phyloP scores from a whole-genome alignment of 2,113 vertebrate species.

The Noturus placidus region DNA sequence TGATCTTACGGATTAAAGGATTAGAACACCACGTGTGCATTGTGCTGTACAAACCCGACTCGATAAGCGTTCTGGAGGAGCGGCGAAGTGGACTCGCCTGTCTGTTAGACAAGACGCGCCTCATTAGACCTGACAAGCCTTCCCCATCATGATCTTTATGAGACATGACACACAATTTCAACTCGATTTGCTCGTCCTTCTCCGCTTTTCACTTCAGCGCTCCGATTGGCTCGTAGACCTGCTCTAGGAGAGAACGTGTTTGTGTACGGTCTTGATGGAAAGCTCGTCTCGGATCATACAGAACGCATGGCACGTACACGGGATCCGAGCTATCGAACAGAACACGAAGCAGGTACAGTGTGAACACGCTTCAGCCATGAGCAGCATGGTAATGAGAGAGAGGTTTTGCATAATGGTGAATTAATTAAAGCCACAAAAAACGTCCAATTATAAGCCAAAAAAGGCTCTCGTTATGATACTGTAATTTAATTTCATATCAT shows the following conservation, averaged over 20 bases:
- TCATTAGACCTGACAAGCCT: conserved; percentile 27
- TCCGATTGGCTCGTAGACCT: background rate
- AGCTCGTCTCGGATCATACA: background rate
- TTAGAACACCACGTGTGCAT: background rate
- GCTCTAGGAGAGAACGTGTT: background rate
- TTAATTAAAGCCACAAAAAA: background rate
- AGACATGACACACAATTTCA: conserved; percentile 23
- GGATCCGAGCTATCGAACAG: background rate
- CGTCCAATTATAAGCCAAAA: background rate
- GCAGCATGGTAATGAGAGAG: background rate
- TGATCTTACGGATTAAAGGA: background rate
- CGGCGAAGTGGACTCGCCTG: background rate
- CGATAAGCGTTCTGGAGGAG: background rate
- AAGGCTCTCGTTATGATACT: background rate
- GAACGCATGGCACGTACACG: background rate
- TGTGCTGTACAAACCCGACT: background rate
- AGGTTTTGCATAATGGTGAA: background rate
- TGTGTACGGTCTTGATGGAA: fast-evolving
- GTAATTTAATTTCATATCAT: background rate
- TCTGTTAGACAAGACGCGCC: background rate
- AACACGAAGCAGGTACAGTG: background rate
- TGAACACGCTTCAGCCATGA: background rate
- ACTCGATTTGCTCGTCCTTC: background rate
- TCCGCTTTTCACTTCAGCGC: conserved; percentile 9
- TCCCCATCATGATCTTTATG: conserved; percentile 34